Conservation (phyloP, 1,140 invertebrate species). For the Pentalonia nigronervosa region DNA sequence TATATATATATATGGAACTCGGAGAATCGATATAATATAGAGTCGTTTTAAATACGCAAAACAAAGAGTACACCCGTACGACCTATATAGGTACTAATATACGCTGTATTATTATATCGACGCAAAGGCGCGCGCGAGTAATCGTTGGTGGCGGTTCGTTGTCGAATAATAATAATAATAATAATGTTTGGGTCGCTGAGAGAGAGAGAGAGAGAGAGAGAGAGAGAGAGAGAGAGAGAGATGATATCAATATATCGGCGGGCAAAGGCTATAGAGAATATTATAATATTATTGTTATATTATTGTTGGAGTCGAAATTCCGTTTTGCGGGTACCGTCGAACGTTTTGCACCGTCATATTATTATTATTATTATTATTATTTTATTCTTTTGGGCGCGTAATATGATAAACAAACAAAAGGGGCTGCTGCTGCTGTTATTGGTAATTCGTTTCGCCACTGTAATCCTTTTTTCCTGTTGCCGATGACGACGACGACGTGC, state of each 20-base stretch:
- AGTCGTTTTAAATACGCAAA: constrained; percentile 13
- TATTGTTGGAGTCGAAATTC: background rate
- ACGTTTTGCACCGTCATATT: constrained; percentile 6
- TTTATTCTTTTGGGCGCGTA: background rate
- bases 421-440: background rate
- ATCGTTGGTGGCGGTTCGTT: background rate
- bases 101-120: background rate
- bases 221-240: background rate
- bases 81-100: background rate
- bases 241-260: background rate
- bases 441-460: constrained; percentile 34
- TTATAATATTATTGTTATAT: background rate
- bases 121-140: background rate
- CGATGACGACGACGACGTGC: background rate
- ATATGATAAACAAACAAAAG: constrained; percentile 39
- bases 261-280: background rate
- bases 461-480: constrained; percentile 37
- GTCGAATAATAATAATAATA: constrained; percentile 1
- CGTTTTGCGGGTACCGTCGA: background rate
- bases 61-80: background rate
- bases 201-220: background rate
- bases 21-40: constrained; percentile 35
- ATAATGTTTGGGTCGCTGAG: background rate
- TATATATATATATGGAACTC: background rate
- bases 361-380: constrained; percentile 7